A percentile compares a stretch with the other conserved stretches of the same genome.
Evolutionary conservation across 2,113 vertebrate genomes (phyloP).

Genomic region (Actenoides lindsayi): DNA sequence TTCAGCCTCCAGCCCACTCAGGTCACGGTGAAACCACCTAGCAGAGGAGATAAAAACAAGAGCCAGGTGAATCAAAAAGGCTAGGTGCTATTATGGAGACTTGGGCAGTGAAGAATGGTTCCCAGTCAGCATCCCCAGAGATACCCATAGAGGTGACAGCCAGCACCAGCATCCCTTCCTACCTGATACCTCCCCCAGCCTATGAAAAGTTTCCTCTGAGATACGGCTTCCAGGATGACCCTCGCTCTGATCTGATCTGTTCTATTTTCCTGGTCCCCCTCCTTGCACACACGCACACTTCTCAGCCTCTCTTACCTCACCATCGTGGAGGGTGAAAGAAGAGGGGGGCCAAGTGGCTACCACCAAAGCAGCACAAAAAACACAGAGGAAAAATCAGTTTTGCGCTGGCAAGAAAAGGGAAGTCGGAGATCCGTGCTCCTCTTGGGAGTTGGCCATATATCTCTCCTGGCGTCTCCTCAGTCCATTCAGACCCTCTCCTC

Average conservation of each 20-base stretch:
- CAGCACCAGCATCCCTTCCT: background rate
- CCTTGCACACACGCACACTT: background rate
- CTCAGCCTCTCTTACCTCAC: slow-evolving; percentile 67
- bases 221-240: background rate
- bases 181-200: background rate
- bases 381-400: slow-evolving; percentile 16
- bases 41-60: background rate
- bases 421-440: background rate
- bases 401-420: slow-evolving; percentile 6
- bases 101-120: background rate
- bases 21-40: slow-evolving; percentile 97
- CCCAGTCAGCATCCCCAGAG: background rate
- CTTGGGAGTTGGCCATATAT: slow-evolving; percentile 48
- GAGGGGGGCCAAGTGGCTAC: background rate
- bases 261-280: background rate
- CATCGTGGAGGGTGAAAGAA: slow-evolving; percentile 28
- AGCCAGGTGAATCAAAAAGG: background rate
- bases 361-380: background rate
- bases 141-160: background rate
- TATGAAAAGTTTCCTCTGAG: background rate
- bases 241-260: background rate
- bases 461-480: background rate
- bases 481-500: slow-evolving; percentile 7
- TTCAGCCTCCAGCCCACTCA: slow-evolving; percentile 91
- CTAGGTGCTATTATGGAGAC: background rate